Base-by-base conservation (phyloP, 2,888 invertebrate species). In the Strigamia crassipes region DNA sequence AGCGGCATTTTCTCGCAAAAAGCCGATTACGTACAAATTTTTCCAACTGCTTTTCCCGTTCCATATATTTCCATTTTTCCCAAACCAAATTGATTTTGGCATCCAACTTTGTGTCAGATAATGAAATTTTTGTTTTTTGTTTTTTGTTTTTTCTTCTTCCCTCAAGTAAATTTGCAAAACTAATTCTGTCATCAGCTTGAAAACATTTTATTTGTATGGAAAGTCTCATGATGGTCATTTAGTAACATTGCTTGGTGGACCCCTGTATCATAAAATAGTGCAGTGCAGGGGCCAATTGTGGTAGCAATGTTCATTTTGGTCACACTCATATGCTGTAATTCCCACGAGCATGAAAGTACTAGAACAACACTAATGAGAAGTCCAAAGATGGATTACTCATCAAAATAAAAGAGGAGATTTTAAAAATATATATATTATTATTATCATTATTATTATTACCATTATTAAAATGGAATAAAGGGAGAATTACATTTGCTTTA, bases 231-330 rank as follows among this genome's bases (percentile, higher is more conserved):
- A 56, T 56, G 56, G 56, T 56, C 56, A 56, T 56, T 56, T 56
- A 56, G 56, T 56, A 56, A 56, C 56, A 56, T 56, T 56, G 56
- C 56, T 56, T 56, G 56, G 56, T 56, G 56, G 56, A 56, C 56
- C 56, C 56, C 56, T 21, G 56, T 56, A 18, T 56, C 56, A 56
- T 56, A 56, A 56, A 56, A 56, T 56, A 56, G 56, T 56, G 18
- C 56, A 56, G 56, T 56, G 56, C 56, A 56, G 56, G 56, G 56
- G 56, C 56, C 56, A 56, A 56, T 56, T 56, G 56, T 56, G 56
- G 56, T 56, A 56, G 56, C 56, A 56, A 56, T 56, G 56, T 56
- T 56, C 56, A 56, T 56, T 56, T 56, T 56, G 56, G 56, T 56
- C 56, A 56, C 56, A 56, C 56, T 56, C 56, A 56, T 56, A 56